Conservation (phyloP, 2,113 vertebrate species). For the rabbit (Oryctolagus cuniculus) region mOryCun1.1 NC_091438.1:148264501-148265000, state of each 20-base stretch:
- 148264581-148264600: slow-evolving; percentile 71
- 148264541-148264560: slow-evolving; percentile 65
- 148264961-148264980: background rate
- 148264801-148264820: background rate
- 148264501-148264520: background rate
- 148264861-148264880: background rate
- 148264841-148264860: background rate
- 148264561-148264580: slow-evolving; percentile 63
- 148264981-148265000: background rate
- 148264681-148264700: slow-evolving; percentile 72
- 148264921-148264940: background rate
- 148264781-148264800: background rate
- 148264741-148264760: background rate
- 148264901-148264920: background rate
- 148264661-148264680: slow-evolving; percentile 74
- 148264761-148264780: background rate
- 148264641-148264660: slow-evolving; percentile 86
- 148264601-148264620: slow-evolving; percentile 75
- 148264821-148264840: background rate
- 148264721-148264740: slow-evolving; percentile 14
- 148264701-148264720: slow-evolving; percentile 72
- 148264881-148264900: background rate
- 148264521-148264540: slow-evolving; percentile 28
- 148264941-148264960: background rate
- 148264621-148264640: slow-evolving; percentile 82